Conservation (phyloP, 92 coral and sea anemone genomes). For the Porites cylindrica region DNA sequence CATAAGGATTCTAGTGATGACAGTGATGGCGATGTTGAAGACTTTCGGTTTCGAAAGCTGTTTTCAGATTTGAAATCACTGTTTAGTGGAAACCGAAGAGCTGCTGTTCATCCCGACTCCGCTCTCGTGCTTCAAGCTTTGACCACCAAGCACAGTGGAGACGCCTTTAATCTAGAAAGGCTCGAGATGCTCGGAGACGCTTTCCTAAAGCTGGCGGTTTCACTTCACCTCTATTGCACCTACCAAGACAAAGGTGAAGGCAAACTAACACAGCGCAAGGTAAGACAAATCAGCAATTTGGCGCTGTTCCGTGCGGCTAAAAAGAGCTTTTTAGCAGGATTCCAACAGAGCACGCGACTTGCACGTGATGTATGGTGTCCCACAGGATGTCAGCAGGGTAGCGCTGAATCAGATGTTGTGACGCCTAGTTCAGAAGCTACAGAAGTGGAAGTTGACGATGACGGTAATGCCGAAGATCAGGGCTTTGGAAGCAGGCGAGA, state of each 20-base stretch:
- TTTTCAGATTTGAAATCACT: slow-evolving; percentile 25
- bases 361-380: slow-evolving; percentile 87
- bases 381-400: slow-evolving; percentile 38
- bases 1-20: neutral
- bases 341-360: slow-evolving; percentile 71
- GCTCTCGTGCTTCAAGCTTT: slow-evolving; percentile 82
- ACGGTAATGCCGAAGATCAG: neutral
- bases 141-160: slow-evolving; percentile 85
- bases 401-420: neutral
- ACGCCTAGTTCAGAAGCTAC: neutral
- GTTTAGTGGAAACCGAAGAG: slow-evolving; percentile 1
- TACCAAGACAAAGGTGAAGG: slow-evolving; percentile 90
- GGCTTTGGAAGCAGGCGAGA: neutral
- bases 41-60: neutral
- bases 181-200: slow-evolving; percentile 99
- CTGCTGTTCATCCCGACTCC: slow-evolving; percentile 52
- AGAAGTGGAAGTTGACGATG: slow-evolving; percentile 30
- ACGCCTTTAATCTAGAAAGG: slow-evolving; percentile 88
- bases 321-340: slow-evolving; percentile 67
- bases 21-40: slow-evolving; percentile 10
- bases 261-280: slow-evolving; percentile 85
- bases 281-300: slow-evolving; percentile 82
- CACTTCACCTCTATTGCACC: slow-evolving; percentile 78
- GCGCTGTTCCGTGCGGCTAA: slow-evolving; percentile 80
- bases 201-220: slow-evolving; percentile 94